A percentile compares a stretch with the other conserved stretches of the same genome.
Evolutionary conservation across 2,888 invertebrate species (phyloP).

Genomic region (Melanostoma mellinum): DNA sequence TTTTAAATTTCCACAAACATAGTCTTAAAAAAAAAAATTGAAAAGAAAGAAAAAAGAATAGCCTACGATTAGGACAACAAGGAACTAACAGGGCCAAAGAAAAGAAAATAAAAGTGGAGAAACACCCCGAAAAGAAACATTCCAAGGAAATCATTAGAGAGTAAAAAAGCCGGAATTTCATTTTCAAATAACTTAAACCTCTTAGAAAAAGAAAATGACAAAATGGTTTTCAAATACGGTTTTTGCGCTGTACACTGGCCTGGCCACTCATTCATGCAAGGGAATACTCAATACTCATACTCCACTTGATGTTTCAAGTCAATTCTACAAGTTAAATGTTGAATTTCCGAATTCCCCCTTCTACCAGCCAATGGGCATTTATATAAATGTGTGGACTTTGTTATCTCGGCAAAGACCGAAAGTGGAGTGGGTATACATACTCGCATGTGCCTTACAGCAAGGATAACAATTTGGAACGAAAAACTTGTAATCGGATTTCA

Average conservation of each 20-base stretch:
- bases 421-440: conserved; percentile 10
- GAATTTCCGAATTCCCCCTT: conserved; percentile 45
- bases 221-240: conserved; percentile 66
- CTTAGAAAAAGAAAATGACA: conserved; percentile 68
- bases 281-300: not conserved
- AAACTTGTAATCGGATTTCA: conserved; percentile 68
- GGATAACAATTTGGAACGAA: conserved; percentile 59
- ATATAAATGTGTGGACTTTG: conserved; percentile 28
- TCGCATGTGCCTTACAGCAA: not conserved
- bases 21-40: conserved; percentile 38
- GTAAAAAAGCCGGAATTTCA: conserved; percentile 70
- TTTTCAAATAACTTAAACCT: conserved; percentile 73
- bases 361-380: conserved; percentile 25
- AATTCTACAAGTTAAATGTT: conserved; percentile 65
- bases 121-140: conserved; percentile 41
- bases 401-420: conserved; percentile 26
- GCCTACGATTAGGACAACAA: conserved; percentile 70
- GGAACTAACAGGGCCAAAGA: conserved; percentile 53
- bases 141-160: conserved; percentile 71
- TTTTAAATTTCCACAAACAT: conserved; percentile 54
- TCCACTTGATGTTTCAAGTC: not conserved
- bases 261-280: not conserved
- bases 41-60: conserved; percentile 15
- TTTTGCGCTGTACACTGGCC: not conserved
- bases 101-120: conserved; percentile 9